These are phyloP conservation scores for Rhynchomys soricoides DNA, from an alignment of 2,113 vertebrate genomes.

Conservation along the genomic window DNA sequence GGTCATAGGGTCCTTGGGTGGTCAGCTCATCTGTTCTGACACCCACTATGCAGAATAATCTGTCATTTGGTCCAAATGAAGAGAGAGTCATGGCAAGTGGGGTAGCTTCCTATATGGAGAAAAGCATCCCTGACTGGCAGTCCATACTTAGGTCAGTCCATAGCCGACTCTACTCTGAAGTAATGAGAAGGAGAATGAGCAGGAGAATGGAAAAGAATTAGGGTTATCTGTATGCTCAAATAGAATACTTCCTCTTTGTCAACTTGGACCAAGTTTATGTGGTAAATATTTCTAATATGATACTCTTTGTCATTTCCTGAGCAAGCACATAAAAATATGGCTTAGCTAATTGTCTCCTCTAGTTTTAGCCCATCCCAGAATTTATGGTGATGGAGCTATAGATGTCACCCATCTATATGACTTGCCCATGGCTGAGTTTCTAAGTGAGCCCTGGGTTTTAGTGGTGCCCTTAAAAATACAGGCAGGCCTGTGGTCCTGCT, in stretches of 20 bases:
- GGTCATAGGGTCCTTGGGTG: fast-evolving
- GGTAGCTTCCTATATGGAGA: background rate
- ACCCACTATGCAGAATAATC: background rate
- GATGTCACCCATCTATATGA: background rate
- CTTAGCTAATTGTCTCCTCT: background rate
- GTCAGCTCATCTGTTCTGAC: background rate
- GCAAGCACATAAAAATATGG: background rate
- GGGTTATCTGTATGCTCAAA: background rate
- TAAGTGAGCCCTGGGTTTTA: background rate
- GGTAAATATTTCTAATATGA: background rate
- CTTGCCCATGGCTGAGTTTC: background rate
- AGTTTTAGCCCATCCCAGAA: background rate
- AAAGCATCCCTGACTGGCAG: background rate
- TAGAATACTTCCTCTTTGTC: background rate
- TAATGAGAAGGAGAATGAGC: background rate
- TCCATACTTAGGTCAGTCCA: background rate
- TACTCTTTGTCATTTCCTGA: background rate
- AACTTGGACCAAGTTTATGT: background rate
- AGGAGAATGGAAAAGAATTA: background rate
- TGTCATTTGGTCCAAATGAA: background rate
- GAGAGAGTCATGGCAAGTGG: background rate
- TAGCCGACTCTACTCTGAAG: background rate
- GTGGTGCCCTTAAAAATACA: background rate
- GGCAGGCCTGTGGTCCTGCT: background rate
- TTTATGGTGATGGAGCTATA: background rate